Base-by-base conservation (phyloP, 2,888 invertebrate genomes). In the Heteromurus nitidus region DNA sequence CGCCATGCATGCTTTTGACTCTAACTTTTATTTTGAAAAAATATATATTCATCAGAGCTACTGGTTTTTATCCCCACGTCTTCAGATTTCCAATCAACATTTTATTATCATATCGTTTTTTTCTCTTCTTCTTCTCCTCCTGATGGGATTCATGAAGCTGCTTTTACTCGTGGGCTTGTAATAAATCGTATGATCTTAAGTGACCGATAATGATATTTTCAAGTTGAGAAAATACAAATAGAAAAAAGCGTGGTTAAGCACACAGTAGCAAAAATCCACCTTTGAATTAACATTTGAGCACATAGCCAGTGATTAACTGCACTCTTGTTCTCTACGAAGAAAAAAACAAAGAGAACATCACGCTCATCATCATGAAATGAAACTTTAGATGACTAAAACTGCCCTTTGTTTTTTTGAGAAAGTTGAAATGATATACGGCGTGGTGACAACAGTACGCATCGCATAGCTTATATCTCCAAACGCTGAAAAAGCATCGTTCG, bases 31-130 rank as follows among this genome's bases (percentile, higher is more conserved):
- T n/a, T n/a, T n/a, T n/a, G n/a, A n/a, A n/a, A n/a, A n/a, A n/a
- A 64, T 73, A 73, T 67, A 75, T 67, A 65, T 75, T 67, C 67
- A 75, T 65, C 75, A 75, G n/a, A n/a, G 75, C 75, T 75, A 75
- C 75, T 75, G 75, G 75, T 75, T 68, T 75, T 77, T 77, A 65
- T 77, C 77, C 69, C 68, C 68, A 69, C 24, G 60, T 69, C 77
- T 69, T 77, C 62, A 31, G 64, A 77, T 69, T 77, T 77, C 69
- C 69, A 69, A 77, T 77, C 69, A 77, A 69, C 69, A 62, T 76
- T 76, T 75, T 76, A 76, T 76, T 68, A 68, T 76, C 68, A 65
- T 76, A 67, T 68, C 16, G 67, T 55, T 67, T 58, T 36, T 28
- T 60, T 50, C 69, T 69, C 44, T 58, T 20, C 22, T 42, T 36